A percentile compares a stretch with the other conserved stretches of the same genome.
Conservation (phyloP, 2,113 vertebrate species). For the Orthonyx spaldingii region DNA sequence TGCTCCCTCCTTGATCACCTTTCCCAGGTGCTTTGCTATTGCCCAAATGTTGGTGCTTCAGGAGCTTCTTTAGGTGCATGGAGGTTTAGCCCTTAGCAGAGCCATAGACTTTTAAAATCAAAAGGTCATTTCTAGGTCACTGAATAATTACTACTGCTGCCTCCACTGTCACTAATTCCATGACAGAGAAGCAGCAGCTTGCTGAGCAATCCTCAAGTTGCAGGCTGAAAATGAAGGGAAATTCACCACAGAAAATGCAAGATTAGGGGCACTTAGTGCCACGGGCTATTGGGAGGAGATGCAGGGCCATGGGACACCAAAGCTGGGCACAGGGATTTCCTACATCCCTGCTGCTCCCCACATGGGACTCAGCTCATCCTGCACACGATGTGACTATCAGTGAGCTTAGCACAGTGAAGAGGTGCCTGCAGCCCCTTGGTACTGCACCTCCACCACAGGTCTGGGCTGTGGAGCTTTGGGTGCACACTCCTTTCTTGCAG, state of each 20-base stretch:
- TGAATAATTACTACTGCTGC: neutral
- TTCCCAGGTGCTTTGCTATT: neutral
- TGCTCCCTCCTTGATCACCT: neutral
- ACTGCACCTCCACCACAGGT: neutral
- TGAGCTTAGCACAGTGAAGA: neutral
- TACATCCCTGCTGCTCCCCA: neutral
- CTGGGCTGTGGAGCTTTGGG: neutral
- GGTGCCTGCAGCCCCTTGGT: neutral
- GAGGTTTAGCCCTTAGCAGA: neutral
- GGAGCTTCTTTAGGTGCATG: neutral
- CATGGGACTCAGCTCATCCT: neutral
- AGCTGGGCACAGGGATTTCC: neutral
- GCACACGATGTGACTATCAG: accelerated
- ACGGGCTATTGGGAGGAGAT: neutral
- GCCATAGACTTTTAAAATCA: neutral
- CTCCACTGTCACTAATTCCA: neutral
- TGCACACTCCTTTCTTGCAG: neutral
- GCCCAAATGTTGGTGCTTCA: neutral
- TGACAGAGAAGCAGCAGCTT: neutral
- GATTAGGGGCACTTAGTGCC: neutral
- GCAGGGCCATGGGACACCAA: neutral
- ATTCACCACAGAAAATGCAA: neutral
- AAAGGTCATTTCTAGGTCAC: neutral
- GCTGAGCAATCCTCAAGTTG: neutral
- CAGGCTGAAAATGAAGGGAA: neutral